Evolutionary conservation across 2,888 invertebrate genomes (phyloP), one percentile per base, ranked within the genome.

Genomic region (Volucella inanis): DNA sequence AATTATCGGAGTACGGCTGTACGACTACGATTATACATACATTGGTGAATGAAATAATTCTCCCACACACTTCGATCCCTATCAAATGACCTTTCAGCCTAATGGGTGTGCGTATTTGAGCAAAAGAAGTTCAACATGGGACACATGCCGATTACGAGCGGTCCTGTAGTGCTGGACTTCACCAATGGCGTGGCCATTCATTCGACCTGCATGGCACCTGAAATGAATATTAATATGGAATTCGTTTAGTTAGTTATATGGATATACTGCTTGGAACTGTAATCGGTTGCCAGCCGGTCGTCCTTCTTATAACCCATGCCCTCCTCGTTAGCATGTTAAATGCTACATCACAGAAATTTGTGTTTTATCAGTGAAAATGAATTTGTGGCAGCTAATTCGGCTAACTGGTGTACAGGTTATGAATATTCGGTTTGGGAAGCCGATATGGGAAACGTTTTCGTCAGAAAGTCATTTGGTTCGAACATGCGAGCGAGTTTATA

Each of bases 81-180:
- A 75, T 80, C 84, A 85, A 81, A 72, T 85, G 77, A 85, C 85
- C 81, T 85, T 77, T 85, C 81, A 72, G 70, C 81, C 62, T 81
- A 77, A 85, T 75, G 79, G 70, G 47, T 67, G 55, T 81, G 57
- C 59, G 75, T 76, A 59, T 65, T 70, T 57, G 55, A 74, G 31
- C 31, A 6, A 31, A 31, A 31, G 47, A 61, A 14, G 15, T 71
- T 65, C 54, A 65, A 43, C 47, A 62, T 41, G 39, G 59, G 82
- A 79, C 75, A 75, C 59, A 78, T 62, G 74, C 31, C 62, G 8
- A 50, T 70, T 55, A 67, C 41, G 15, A n/a, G 18, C 15, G n/a
- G 50, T 45, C 54, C 50, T 47, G 64, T 74, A 62, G 49, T 61
- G 50, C 31, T 49, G 39, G 61, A 64, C 39, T 61, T 64, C 55